Evolutionary conservation across 2,113 vertebrate genomes (phyloP).

Genomic region (Ivindomyrus marchei): DNA sequence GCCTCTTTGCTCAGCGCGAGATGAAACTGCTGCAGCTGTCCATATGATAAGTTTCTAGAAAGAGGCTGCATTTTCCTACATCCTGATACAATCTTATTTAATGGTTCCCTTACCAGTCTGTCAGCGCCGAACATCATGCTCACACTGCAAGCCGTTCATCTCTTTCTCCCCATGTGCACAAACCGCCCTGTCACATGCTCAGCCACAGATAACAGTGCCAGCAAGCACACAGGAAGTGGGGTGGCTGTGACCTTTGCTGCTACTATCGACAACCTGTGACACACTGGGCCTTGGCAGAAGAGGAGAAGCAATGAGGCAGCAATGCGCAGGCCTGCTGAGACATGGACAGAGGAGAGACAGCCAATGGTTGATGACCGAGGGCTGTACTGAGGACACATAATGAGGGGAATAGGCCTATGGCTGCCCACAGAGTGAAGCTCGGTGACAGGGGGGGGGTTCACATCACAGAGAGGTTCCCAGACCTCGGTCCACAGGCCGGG

Average conservation of each 20-base stretch:
- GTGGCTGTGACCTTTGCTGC: not conserved
- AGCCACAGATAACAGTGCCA: not conserved
- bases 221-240: not conserved
- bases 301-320: not conserved
- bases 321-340: constrained; percentile 6
- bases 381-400: not conserved
- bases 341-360: constrained; percentile 17
- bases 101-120: not conserved
- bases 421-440: not conserved
- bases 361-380: not conserved
- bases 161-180: not conserved
- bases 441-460: not conserved
- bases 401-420: not conserved
- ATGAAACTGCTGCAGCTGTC: not conserved
- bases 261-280: not conserved
- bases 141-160: not conserved
- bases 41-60: not conserved
- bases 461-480: not conserved
- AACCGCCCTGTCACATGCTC: not conserved
- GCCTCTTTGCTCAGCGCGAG: not conserved
- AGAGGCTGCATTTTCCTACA: not conserved
- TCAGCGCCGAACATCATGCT: not conserved
- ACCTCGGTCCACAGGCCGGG: constrained; percentile 14
- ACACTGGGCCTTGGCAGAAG: not conserved
- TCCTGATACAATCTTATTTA: not conserved